Evolutionary conservation across 2,797 vertebrate genomes (phyloP), one percentile per base, ranked within the genome.

Genomic region (Chiroxiphia lanceolata): DNA sequence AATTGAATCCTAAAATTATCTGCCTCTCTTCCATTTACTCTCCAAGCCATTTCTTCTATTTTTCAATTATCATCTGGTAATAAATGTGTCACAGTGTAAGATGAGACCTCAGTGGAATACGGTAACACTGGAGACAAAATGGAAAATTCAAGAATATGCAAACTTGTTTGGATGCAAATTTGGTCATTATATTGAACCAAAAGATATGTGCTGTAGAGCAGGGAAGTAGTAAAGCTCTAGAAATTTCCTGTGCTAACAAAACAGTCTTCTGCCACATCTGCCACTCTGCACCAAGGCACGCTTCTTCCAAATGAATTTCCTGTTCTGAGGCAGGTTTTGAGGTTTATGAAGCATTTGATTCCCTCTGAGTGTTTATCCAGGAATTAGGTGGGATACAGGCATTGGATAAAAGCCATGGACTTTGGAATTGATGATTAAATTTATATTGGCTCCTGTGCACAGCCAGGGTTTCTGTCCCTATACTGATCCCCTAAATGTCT

Each of bases 61-160:
- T 97, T 97, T 97, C 96, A 97, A 97, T 97, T 97, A 97, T 97
- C 95, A 93, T 95, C 85, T 92, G 77, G 89, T 95, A 96, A 97
- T 96, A 97, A 96, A 92, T 95, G 94, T 97, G 94, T 96, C 95
- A 97, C 33, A 93, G 94, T 87, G 91, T 83, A 92, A 96, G 94
- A 97, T 93, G 94, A 95, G 88, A 72, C 93, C 89, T 92, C 92
- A 23, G 25, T 76, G 79, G 90, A 95, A 91, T 88, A 88, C 2
- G 20, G 83, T 81, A 93, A 79, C 82, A 40, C 47, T 72, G 81
- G 94, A 77, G 82, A 77, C 69, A 86, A 86, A 86, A 80, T 25
- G 50, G 78, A 92, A 92, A 92, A 82, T 79, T 93, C 76, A 87
- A 95, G 83, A 96, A 95, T 85, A 96, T 85, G 88, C 94, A 89